Evolutionary conservation across 2,888 invertebrate species (phyloP), one percentile per base, ranked within the genome.

Genomic region (Ophioninae sp.): DNA sequence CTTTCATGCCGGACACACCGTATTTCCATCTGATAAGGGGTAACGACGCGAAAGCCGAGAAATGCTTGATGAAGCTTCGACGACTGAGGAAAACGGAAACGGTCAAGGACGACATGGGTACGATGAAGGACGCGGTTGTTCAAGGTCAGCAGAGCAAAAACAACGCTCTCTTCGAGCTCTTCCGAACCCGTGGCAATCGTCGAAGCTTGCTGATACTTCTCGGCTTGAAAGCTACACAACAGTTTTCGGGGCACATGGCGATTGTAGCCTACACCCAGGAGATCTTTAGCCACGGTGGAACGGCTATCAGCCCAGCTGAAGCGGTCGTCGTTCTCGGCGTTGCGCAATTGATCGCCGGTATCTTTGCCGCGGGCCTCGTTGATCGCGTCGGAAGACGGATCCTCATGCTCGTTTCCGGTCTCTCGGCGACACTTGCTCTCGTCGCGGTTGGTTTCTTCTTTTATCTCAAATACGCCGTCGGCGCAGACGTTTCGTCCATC

Each of bases 1-100:
- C 94, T 68, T 94, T 94, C 59, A 94, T 95, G 93, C 96, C 96
- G 0, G 96, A 96, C 90, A 95, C 95, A 2, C 96, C 96, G 0
- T 94, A 95, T 87, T 95, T 93, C 88, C 93, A 93, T 89, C 93
- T 95, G 37, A 94, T 94, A 73, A 94, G 93, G 13, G 92, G 93
- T 39, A 92, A 93, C 7, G 94, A 94, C 50, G 92, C 93, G 80
- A 93, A 93, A 21, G 96, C 96, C 0, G 93, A 94, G 78, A 88
- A 92, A 62, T 94, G 95, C 0, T 90, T 96, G 70, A 93, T 94
- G 87, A 94, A 93, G 89, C 93, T 96, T 1, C 92, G 96, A 21
- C 94, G 95, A 30, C 93, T 93, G 83, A 90, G 91, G 20, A 89
- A 93, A 21, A 91, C 91, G 39, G 90, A 92, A 17, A 94, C 94